These are phyloP conservation scores for Cheilosia scutellata DNA, from an alignment of 2,888 invertebrate genomes.

Conservation along the genomic window DNA sequence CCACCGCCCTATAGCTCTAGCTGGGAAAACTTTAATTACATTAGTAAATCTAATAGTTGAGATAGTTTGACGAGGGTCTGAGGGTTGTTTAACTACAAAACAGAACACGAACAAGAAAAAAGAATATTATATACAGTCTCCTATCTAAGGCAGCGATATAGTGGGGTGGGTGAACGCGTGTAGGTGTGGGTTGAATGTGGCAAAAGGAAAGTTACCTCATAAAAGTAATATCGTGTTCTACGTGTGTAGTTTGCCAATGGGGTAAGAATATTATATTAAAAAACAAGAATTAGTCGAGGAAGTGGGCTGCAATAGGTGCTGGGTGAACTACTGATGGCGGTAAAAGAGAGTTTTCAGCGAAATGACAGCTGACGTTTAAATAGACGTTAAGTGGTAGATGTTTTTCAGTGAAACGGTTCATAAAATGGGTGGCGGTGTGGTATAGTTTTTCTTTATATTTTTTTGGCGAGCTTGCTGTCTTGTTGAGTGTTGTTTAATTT, in stretches of 20 bases:
- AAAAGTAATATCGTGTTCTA: slow-evolving; percentile 74
- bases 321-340: not conserved
- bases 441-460: not conserved
- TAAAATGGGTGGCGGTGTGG: not conserved
- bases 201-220: slow-evolving; percentile 65
- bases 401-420: slow-evolving; percentile 17
- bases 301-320: slow-evolving; percentile 12
- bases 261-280: slow-evolving; percentile 55
- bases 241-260: slow-evolving; percentile 73
- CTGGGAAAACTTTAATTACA: slow-evolving; percentile 70
- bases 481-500: not conserved
- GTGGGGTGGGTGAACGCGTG: slow-evolving; percentile 22
- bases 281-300: slow-evolving; percentile 64
- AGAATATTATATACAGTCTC: slow-evolving; percentile 9
- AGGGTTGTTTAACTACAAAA: slow-evolving; percentile 69
- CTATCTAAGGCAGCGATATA: slow-evolving; percentile 24
- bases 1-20: not conserved
- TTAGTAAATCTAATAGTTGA: slow-evolving; percentile 75
- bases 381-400: slow-evolving; percentile 50
- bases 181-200: slow-evolving; percentile 1
- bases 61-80: slow-evolving; percentile 73
- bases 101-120: slow-evolving; percentile 33
- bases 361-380: slow-evolving; percentile 62
- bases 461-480: not conserved
- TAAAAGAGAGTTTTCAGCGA: not conserved